phyloP scores from a whole-genome alignment of 2,888 invertebrate species.

The Cheilosia soror region DNA sequence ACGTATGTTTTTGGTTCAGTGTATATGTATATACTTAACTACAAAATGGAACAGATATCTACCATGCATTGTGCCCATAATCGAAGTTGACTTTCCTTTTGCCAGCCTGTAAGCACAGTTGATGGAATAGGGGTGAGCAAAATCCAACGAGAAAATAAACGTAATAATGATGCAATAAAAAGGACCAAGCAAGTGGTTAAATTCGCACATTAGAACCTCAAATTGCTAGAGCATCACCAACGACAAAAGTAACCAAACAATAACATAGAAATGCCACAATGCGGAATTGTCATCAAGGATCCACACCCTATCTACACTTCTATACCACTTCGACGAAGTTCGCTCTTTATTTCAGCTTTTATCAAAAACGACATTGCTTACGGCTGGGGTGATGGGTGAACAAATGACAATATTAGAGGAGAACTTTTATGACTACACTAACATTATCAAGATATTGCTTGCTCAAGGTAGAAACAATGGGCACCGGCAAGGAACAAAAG shows the following conservation, averaged over 20 bases:
- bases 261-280: constrained; percentile 25
- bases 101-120: constrained; percentile 11
- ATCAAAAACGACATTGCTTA: constrained; percentile 39
- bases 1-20: too few relatives aligned
- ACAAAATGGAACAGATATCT: constrained; percentile 27
- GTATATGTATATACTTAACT: not conserved
- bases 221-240: constrained; percentile 30
- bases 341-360: constrained; percentile 40
- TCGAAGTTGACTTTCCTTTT: constrained; percentile 30
- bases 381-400: constrained; percentile 36
- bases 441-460: constrained; percentile 21
- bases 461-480: constrained; percentile 52
- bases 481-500: not conserved
- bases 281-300: constrained; percentile 44
- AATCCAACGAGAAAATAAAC: constrained; percentile 50
- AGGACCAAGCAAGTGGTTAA: constrained; percentile 54
- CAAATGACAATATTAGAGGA: constrained; percentile 45
- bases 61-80: constrained; percentile 14
- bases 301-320: not conserved
- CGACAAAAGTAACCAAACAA: constrained; percentile 28
- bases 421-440: constrained; percentile 53
- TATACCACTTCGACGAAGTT: constrained; percentile 15
- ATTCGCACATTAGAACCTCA: constrained; percentile 48
- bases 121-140: constrained; percentile 18
- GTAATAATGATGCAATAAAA: constrained; percentile 52